Percentiles rank a stretch among this genome's conserved stretches.
Conservation (phyloP, 2,888 invertebrate species). For the Heliothis peltigera region DNA sequence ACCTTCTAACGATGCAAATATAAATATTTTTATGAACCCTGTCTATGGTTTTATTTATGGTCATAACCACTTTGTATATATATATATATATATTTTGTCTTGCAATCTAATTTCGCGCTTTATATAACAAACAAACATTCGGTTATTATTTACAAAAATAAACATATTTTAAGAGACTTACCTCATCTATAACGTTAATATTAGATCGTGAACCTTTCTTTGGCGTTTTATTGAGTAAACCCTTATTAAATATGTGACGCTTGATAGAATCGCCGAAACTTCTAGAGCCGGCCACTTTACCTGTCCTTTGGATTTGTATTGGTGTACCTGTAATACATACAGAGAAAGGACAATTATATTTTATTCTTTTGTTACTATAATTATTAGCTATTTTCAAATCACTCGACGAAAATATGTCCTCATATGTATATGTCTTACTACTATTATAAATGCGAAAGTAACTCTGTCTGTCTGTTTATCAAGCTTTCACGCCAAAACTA, state of each 20-base stretch:
- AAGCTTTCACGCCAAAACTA: too few species aligned
- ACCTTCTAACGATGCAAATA: too few species aligned
- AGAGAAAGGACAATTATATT: not conserved
- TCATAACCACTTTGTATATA: too few species aligned
- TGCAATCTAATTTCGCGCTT: constrained; percentile 16
- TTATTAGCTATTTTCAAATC: not conserved
- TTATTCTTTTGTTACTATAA: not conserved
- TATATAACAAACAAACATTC: constrained; percentile 4
- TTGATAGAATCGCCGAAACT: constrained; percentile 96
- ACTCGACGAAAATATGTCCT: not conserved
- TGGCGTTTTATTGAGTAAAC: constrained; percentile 87
- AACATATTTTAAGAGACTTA: constrained; percentile 48
- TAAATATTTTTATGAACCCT: too few species aligned
- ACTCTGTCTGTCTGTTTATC: too few species aligned
- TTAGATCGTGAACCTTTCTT: constrained; percentile 85
- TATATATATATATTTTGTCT: too few species aligned
- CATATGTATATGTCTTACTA: not conserved
- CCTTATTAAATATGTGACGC: constrained; percentile 95
- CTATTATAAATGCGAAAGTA: too few species aligned
- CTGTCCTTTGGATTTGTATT: constrained; percentile 91
- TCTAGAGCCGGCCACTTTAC: constrained; percentile 90
- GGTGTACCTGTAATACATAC: constrained; percentile 90
- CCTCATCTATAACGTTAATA: constrained; percentile 83
- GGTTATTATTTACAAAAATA: constrained; percentile 13
- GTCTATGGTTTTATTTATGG: too few species aligned